A percentile compares a stretch with the other conserved stretches of the same genome.
Evolutionary conservation across 1,140 invertebrate species (phyloP).

Genomic region (Drosophila arizonae): DNA sequence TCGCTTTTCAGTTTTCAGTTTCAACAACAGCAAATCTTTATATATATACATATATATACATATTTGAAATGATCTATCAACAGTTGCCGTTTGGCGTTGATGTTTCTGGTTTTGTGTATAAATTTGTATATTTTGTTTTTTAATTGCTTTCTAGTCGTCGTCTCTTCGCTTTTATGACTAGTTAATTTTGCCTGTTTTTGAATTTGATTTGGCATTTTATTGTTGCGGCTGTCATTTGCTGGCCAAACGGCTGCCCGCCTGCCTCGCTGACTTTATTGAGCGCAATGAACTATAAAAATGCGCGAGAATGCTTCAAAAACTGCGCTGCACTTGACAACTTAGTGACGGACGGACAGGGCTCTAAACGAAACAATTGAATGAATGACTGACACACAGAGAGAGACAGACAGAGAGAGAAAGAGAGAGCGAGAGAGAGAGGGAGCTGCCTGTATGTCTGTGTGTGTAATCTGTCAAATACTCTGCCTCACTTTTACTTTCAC

Average conservation of each 20-base stretch:
- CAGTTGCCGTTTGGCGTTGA: slow-evolving; percentile 69
- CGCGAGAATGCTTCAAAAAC: slow-evolving; percentile 50
- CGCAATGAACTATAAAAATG: slow-evolving; percentile 75
- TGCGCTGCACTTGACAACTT: slow-evolving; percentile 70
- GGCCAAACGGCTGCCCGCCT: not conserved
- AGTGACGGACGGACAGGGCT: slow-evolving; percentile 36
- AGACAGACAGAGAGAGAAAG: not conserved
- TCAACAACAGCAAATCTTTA: slow-evolving; percentile 24
- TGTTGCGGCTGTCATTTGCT: slow-evolving; percentile 42
- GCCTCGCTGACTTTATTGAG: slow-evolving; percentile 29
- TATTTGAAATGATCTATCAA: slow-evolving; percentile 74
- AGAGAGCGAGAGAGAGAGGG: not conserved
- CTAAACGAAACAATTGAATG: slow-evolving; percentile 28
- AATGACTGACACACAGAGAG: slow-evolving; percentile 41
- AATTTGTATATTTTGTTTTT: slow-evolving; percentile 22
- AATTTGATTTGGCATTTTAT: slow-evolving; percentile 70
- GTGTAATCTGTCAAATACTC: slow-evolving; percentile 67
- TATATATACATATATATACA: slow-evolving; percentile 20
- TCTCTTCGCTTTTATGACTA: slow-evolving; percentile 63
- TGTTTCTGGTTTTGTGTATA: slow-evolving; percentile 28
- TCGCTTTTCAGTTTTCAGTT: slow-evolving; percentile 36
- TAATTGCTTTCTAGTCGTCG: slow-evolving; percentile 25
- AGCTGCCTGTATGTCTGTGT: not conserved
- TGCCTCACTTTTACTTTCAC: slow-evolving; percentile 70
- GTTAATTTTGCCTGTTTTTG: slow-evolving; percentile 76